Conservation (phyloP, 1,140 invertebrate species). For the Calycopis cecrops region DNA sequence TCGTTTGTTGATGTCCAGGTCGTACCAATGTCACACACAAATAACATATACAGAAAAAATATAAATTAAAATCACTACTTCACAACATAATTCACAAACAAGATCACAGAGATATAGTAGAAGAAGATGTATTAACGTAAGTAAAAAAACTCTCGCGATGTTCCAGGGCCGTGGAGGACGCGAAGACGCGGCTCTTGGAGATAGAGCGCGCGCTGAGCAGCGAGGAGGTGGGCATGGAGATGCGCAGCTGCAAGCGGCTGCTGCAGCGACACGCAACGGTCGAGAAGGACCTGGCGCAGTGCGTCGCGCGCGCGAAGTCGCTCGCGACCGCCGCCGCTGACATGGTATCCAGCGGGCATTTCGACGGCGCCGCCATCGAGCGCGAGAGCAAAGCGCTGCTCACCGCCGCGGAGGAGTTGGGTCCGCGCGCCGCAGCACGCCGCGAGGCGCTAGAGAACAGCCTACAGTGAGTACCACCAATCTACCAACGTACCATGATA, state of each 20-base stretch:
- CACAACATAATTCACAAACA: no score
- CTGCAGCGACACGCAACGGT: constrained; percentile 87
- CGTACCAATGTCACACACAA: no score
- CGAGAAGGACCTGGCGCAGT: constrained; percentile 87
- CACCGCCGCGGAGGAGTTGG: constrained; percentile 77
- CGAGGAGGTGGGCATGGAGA: constrained; percentile 87
- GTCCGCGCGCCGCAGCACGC: constrained; percentile 79
- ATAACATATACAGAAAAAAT: no score
- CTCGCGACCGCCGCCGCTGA: constrained; percentile 88
- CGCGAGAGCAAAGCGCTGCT: constrained; percentile 86
- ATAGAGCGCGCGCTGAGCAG: constrained; percentile 84
- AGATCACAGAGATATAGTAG: background rate
- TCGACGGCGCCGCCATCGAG: constrained; percentile 91
- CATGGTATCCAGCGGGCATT: constrained; percentile 94
- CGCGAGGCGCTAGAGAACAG: constrained; percentile 91
- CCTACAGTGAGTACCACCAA: constrained; percentile 66
- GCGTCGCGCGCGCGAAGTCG: constrained; percentile 77
- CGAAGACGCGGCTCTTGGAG: constrained; percentile 87
- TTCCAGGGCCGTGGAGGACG: constrained; percentile 84
- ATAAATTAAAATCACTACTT: no score
- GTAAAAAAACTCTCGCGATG: no score
- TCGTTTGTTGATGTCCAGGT: background rate
- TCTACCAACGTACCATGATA: no score
- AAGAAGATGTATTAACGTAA: background rate
- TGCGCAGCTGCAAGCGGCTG: constrained; percentile 91